Evolutionary conservation across 2,797 vertebrate genomes (phyloP), one percentile per base, ranked within the genome.

Genomic region (Euphonia xanthogaster): DNA sequence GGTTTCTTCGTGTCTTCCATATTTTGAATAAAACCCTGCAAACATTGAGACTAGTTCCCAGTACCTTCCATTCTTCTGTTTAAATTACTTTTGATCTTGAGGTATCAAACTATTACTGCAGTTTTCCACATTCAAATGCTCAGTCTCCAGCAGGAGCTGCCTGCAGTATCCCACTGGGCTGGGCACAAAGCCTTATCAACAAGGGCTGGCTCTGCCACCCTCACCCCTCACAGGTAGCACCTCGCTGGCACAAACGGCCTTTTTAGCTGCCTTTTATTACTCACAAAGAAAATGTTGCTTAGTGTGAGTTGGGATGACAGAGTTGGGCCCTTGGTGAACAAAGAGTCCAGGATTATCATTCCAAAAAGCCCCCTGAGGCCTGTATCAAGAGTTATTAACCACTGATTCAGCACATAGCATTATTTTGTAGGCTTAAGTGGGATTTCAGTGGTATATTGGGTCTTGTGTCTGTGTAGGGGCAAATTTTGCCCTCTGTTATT

Each of bases 401-500:
- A 91, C 79, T 61, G 85, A 88, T 94, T 94, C 89, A 86, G 60
- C 22, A 33, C 76, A 88, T 42, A 90, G 76, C 87, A 79, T 94
- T 96, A 94, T 94, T 96, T 93, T 95, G 73, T 88, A 83, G 95
- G 87, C 89, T 94, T 97, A 96, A 94, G 72, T 86, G 48, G 95
- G 85, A 95, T 95, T 94, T 92, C 44, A 70, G 61, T 75, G 72
- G 28, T 89, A 96, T 94, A 96, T 93, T 94, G 66, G 89, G 93
- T 93, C 89, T 93, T 93, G 58, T 81, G 70, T 86, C 81, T 94
- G 65, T 51, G 33, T 54, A 91, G 54, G 68, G 93, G 75, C 88
- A 92, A 95, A 91, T 96, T 96, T 94, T 96, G 60, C 87, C 76
- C 79, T 94, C 81, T 81, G 61, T 72, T 93, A 75, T 93, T 90